Percentiles rank a stretch among this genome's conserved stretches.
These are phyloP conservation scores for Cyanistes caeruleus DNA, from an alignment of 2,113 vertebrate species.

Conservation along the genomic window DNA sequence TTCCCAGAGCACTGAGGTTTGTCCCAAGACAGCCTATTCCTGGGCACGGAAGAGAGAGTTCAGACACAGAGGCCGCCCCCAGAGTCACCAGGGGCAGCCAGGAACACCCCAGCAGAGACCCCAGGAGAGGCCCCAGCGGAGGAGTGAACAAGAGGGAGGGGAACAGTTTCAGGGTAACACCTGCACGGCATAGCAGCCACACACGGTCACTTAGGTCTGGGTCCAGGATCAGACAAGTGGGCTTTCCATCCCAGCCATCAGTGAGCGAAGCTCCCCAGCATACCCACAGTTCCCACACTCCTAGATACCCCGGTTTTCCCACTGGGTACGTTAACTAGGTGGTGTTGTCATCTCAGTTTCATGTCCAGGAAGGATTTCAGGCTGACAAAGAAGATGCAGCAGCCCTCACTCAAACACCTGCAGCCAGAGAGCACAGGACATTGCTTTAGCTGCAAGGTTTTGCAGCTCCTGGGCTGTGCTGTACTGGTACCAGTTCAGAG, in stretches of 20 bases:
- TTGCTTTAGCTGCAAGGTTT: fast-evolving
- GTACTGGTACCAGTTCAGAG: background rate
- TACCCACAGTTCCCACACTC: background rate
- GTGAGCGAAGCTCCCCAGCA: fast-evolving
- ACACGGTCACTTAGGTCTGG: background rate
- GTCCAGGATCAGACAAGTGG: fast-evolving
- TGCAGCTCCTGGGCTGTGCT: background rate
- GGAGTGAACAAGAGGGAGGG: background rate
- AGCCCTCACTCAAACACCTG: background rate
- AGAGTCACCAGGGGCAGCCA: fast-evolving
- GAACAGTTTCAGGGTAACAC: fast-evolving
- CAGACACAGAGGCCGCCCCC: fast-evolving
- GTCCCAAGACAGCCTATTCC: background rate
- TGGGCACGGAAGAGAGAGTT: fast-evolving
- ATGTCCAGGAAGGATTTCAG: background rate
- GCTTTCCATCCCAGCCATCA: background rate
- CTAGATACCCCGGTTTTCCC: background rate
- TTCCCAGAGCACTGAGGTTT: background rate
- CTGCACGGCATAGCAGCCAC: background rate
- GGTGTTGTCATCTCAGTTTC: background rate
- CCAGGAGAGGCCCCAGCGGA: fast-evolving
- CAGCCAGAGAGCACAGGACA: background rate
- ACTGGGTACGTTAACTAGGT: background rate
- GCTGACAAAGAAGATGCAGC: background rate
- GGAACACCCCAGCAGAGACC: background rate